Conservation (phyloP, 2,113 vertebrate species). For the Nesogale talazaci region DNA sequence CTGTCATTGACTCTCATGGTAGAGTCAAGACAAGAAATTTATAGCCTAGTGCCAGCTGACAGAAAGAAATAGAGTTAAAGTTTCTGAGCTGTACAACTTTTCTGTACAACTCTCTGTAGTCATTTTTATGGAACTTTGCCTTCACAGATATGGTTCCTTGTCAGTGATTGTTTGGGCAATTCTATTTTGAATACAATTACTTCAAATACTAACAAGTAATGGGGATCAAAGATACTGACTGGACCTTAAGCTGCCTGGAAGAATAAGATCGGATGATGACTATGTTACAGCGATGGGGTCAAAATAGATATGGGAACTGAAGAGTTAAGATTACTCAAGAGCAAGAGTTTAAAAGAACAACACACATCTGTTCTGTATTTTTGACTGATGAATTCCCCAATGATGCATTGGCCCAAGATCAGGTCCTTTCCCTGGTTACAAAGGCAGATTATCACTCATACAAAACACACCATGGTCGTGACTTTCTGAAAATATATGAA, state of each 20-base stretch:
- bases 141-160: background rate
- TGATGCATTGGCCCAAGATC: slow-evolving; percentile 34
- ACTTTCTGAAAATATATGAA: slow-evolving; percentile 50
- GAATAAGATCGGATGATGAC: background rate
- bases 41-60: background rate
- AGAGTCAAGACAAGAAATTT: background rate
- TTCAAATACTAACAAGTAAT: background rate
- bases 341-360: slow-evolving; percentile 51
- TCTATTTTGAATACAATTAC: background rate
- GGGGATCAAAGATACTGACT: background rate
- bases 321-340: slow-evolving; percentile 65
- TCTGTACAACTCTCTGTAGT: background rate
- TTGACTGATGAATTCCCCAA: slow-evolving; percentile 53
- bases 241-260: background rate
- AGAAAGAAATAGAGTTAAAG: background rate
- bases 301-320: slow-evolving; percentile 52
- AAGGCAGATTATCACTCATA: slow-evolving; percentile 61
- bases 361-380: slow-evolving; percentile 23
- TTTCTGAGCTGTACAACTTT: background rate
- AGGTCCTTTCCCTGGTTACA: slow-evolving; percentile 57
- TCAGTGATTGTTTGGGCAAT: background rate
- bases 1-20: background rate
- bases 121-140: background rate
- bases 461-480: background rate
- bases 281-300: background rate